Percentiles rank a stretch among this genome's conserved stretches.
These are phyloP conservation scores for Aphrophora alni DNA, from an alignment of 2,888 invertebrate genomes.

Conservation along the genomic window DNA sequence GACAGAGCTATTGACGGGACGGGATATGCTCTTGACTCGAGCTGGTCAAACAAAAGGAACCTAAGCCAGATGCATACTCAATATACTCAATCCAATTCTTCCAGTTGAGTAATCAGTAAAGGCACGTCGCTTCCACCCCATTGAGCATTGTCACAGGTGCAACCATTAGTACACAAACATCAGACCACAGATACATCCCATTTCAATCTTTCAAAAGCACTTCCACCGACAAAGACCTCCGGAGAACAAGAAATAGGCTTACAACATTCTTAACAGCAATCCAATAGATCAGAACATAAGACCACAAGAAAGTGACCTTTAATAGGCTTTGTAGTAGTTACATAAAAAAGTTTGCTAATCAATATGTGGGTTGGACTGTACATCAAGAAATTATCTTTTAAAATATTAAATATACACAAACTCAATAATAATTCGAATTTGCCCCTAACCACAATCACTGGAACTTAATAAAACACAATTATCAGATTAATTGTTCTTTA, in stretches of 20 bases:
- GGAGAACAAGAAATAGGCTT: not conserved
- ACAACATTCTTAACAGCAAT: not conserved
- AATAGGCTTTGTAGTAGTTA: not conserved
- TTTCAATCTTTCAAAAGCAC: not conserved
- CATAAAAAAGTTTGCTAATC: no score
- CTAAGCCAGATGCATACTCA: constrained; percentile 4
- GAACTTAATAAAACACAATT: no score
- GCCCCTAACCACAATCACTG: no score
- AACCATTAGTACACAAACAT: not conserved
- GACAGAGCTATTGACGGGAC: not conserved
- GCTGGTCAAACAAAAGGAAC: not conserved
- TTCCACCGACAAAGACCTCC: not conserved
- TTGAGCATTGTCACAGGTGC: not conserved
- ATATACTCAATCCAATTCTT: not conserved
- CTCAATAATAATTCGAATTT: no score
- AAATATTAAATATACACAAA: no score
- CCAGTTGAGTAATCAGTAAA: not conserved
- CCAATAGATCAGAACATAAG: not conserved
- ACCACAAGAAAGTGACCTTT: not conserved
- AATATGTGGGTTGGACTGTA: no score
- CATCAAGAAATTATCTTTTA: no score
- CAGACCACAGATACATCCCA: not conserved
- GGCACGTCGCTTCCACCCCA: not conserved
- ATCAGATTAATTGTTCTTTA: no score
- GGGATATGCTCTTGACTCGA: not conserved